phyloP scores from a whole-genome alignment of 2,113 vertebrate species.

The Xenotilapia caudafasciata region DNA sequence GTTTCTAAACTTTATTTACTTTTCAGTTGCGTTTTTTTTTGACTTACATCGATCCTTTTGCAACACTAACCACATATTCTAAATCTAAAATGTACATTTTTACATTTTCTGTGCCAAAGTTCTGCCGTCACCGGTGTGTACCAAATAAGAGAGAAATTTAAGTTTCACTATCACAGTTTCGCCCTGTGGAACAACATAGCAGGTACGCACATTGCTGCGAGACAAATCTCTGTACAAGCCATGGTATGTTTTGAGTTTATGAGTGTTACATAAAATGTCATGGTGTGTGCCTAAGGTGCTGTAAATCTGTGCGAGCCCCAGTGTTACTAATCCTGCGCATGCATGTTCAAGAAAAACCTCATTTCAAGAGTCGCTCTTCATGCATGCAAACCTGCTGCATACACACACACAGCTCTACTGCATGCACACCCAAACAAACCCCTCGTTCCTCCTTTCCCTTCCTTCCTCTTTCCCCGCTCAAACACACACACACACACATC shows the following conservation, averaged over 20 bases:
- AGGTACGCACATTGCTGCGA: fast-evolving
- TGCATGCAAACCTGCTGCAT: neutral
- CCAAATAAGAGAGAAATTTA: neutral
- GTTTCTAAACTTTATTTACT: neutral
- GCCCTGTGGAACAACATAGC: fast-evolving
- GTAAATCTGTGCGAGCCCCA: neutral
- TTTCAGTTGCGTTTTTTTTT: neutral
- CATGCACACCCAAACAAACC: neutral
- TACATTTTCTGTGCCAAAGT: neutral
- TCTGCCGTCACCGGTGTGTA: neutral
- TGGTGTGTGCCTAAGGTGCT: neutral
- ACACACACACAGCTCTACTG: neutral
- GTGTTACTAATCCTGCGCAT: neutral
- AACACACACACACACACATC: neutral
- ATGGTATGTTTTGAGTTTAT: neutral
- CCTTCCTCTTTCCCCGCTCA: neutral
- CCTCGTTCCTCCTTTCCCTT: neutral
- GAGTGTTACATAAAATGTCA: neutral
- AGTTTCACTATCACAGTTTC: neutral
- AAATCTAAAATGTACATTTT: neutral
- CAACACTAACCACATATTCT: neutral
- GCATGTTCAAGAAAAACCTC: neutral
- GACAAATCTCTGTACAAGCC: neutral
- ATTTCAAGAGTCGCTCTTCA: neutral
- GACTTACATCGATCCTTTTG: neutral